Base-by-base conservation (phyloP, 2,888 invertebrate genomes). In the Meganola albula region DNA sequence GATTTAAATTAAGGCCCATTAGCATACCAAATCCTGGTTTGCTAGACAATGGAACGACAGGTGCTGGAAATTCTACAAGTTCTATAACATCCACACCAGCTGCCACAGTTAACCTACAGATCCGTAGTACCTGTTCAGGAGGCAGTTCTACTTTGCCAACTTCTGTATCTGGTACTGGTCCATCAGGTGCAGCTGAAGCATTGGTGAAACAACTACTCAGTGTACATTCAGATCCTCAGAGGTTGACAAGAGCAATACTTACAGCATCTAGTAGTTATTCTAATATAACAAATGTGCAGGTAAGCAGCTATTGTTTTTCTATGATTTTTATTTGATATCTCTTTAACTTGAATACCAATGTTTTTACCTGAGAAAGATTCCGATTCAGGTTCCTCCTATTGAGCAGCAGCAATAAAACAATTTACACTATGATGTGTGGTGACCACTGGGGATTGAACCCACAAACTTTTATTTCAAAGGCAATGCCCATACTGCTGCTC, bases 251-350 rank as follows among this genome's bases (percentile, higher is more conserved):
- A 27, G 87, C 87, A 24, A 78, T 88, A 44, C 78, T 87, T 27
- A 83, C 88, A 8, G 84, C 88, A 32, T 82, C 88, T 21, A 84
- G 85, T 56, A 88, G 86, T 51, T 83, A 83, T 47, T 68, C 84
- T 23, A 83, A 76, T 63, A 64, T 72, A 37, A 74, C 55, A 38
- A 77, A 74, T 71, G 72, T 83, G 37, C 78, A 84, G 79, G 84
- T 85, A 64, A 60, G 21, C 11, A 12, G n/a, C n/a, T 9, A 28
- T 1, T 18, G 6, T 14, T 36, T 12, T 23, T 18, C 2, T 10
- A 13, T 10, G 25, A 5, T 31, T n/a, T 12, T n/a, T n/a, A n/a
- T n/a, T n/a, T n/a, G n/a, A n/a, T n/a, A n/a, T n/a, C n/a, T n/a
- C n/a, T n/a, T n/a, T n/a, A n/a, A n/a, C n/a, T n/a, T n/a, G n/a